A percentile compares a stretch with the other conserved stretches of the same genome.
Evolutionary conservation across 2,888 invertebrate species (phyloP).

Genomic region (Philereme vetulata): DNA sequence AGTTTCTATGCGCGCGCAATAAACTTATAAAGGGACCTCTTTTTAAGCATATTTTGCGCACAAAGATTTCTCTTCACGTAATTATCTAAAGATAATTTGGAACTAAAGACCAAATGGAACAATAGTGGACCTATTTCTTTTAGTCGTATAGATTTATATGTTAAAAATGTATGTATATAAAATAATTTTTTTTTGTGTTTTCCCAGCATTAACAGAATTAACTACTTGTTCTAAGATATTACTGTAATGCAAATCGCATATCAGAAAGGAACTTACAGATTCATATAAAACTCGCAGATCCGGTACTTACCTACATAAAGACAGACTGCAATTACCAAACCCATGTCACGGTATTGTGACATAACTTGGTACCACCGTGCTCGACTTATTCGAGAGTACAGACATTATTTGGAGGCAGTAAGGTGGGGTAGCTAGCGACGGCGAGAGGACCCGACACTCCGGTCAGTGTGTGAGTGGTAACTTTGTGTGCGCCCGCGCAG

Average conservation of each 20-base stretch:
- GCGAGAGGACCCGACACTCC: constrained; percentile 34
- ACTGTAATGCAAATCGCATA: neutral
- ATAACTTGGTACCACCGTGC: constrained; percentile 30
- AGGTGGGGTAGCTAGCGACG: constrained; percentile 44
- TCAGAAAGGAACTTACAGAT: neutral
- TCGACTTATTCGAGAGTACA: constrained; percentile 18
- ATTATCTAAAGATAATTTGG: too few relatives aligned
- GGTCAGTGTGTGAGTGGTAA: constrained; percentile 50
- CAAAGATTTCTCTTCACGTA: too few relatives aligned
- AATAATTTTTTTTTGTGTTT: too few relatives aligned
- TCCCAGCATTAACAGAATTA: too few relatives aligned
- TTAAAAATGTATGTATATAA: too few relatives aligned
- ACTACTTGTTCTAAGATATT: too few relatives aligned
- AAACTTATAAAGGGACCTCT: too few relatives aligned
- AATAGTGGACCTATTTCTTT: too few relatives aligned
- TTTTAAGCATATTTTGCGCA: too few relatives aligned
- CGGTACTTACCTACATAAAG: constrained; percentile 9
- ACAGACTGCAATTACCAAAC: constrained; percentile 22
- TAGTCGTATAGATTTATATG: too few relatives aligned
- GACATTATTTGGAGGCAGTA: constrained; percentile 20
- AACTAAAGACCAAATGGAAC: too few relatives aligned
- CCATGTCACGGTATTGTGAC: constrained; percentile 30
- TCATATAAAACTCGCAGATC: constrained; percentile 11
- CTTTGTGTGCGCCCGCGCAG: constrained; percentile 50
- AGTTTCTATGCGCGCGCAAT: too few relatives aligned